Conservation (phyloP, 2,797 vertebrate genomes). For the Streptopelia turtur region DNA sequence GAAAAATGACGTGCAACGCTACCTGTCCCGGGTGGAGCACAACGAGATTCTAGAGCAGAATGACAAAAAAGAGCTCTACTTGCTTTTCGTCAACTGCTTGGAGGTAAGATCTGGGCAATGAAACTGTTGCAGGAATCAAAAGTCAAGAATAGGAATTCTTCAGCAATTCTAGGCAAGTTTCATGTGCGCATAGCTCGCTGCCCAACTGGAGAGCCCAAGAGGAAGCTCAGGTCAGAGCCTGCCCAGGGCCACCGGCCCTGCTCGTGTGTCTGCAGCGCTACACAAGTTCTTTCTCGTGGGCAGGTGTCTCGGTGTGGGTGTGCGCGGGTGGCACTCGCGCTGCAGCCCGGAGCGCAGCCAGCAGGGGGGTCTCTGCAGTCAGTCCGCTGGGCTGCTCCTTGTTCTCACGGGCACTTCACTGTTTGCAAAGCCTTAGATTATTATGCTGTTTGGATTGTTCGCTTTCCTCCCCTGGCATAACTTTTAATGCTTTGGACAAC, state of each 20-base stretch:
- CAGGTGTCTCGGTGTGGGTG: not conserved
- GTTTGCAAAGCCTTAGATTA: not conserved
- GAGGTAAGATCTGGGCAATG: constrained; percentile 78
- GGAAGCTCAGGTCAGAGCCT: not conserved
- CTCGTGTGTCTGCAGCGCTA: not conserved
- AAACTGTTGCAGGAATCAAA: not conserved
- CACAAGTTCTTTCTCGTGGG: not conserved
- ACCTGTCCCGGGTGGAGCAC: constrained; percentile 85
- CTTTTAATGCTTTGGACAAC: not conserved
- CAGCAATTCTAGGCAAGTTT: not conserved
- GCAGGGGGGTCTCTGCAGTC: not conserved
- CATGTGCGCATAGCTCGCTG: not conserved
- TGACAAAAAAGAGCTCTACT: constrained; percentile 90
- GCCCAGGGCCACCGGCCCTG: not conserved
- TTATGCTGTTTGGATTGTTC: not conserved
- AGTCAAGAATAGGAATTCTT: not conserved
- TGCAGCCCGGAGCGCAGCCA: not conserved
- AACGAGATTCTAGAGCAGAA: constrained; percentile 79
- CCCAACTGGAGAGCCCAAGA: not conserved
- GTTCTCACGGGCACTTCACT: not conserved
- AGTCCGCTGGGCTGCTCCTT: not conserved
- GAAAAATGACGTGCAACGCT: constrained; percentile 84
- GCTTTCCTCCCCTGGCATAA: not conserved
- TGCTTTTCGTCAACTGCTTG: constrained; percentile 91
- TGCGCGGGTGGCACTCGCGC: not conserved